Evolutionary conservation across 2,113 vertebrate genomes (phyloP).

Genomic region (Ochotona princeps): DNA sequence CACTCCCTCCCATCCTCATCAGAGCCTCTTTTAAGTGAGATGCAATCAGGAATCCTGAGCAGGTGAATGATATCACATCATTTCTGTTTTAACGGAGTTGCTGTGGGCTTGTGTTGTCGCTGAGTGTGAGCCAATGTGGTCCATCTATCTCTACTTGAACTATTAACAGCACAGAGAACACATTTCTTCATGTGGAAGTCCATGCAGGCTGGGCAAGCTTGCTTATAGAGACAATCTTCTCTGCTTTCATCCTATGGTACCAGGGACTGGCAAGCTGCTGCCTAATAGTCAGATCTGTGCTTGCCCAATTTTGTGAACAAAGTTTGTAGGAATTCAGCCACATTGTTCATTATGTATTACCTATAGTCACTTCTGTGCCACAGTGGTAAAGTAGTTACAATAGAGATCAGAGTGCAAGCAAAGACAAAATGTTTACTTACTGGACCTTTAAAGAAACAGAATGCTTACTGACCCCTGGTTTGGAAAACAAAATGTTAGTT

Average conservation of each 20-base stretch:
- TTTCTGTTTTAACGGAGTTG: background rate
- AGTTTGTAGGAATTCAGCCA: background rate
- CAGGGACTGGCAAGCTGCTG: background rate
- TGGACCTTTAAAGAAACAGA: background rate
- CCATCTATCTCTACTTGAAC: background rate
- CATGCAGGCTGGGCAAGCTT: background rate
- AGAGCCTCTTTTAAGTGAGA: background rate
- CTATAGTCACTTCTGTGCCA: background rate
- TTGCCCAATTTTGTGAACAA: background rate
- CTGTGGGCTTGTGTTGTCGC: background rate
- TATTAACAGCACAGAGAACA: too few species aligned
- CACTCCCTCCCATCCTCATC: too few species aligned
- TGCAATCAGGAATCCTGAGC: background rate
- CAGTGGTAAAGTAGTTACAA: background rate
- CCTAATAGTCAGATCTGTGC: background rate
- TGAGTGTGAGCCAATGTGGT: background rate
- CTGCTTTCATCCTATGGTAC: background rate
- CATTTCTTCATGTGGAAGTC: background rate
- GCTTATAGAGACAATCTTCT: background rate
- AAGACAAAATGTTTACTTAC: conserved; percentile 14
- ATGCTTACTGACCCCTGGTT: background rate
- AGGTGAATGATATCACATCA: background rate
- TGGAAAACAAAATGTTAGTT: background rate
- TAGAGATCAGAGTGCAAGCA: background rate
- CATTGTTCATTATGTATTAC: background rate